Evolutionary conservation across 2,113 vertebrate genomes (phyloP), one percentile per base, ranked within the genome.

Genomic region (Carassius gibelio): DNA sequence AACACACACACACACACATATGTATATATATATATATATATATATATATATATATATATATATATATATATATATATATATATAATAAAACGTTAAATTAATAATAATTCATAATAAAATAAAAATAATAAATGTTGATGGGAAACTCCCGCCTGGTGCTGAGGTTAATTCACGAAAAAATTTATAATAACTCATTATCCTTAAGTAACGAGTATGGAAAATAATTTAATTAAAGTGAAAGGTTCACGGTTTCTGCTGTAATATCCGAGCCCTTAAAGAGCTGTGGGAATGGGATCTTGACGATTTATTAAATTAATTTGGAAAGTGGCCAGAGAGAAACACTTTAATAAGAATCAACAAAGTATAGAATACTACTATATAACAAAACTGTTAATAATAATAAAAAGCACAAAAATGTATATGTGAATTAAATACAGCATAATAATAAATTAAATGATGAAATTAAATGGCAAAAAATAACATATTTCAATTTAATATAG

Each of bases 131-230:
- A 48, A 75, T 15, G 13, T 50, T 30, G 45, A 57, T 34, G 34
- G 38, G 26, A 68, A 68, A 68, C 62, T 81, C 61, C 79, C 62
- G n/a, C 34, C 42, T 30, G 66, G 38, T 13, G 64, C 17, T 57
- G 45, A 38, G 81, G 68, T 82, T 82, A 82, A 82, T 72, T 82
- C 81, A 82, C 30, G 2, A 15, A 38, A 52, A 64, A 68, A 66
- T 9, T 30, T 30, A 30, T 1, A 38, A 71, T 3, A 45, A 17
- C 64, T 36, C 45, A 82, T 71, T 55, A 71, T 82, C 48, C 30
- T 55, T 57, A 82, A 52, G 26, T 52, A 71, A 36, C 48, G 34
- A 34, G 68, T 19, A 72, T 57, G 64, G 64, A 82, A 61, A 61
- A 14, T 38, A 9, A 21, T 82, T 82, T 71, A 69, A 71, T 82